Conservation (phyloP, 2,113 vertebrate species). For the Pollachius pollachius region DNA sequence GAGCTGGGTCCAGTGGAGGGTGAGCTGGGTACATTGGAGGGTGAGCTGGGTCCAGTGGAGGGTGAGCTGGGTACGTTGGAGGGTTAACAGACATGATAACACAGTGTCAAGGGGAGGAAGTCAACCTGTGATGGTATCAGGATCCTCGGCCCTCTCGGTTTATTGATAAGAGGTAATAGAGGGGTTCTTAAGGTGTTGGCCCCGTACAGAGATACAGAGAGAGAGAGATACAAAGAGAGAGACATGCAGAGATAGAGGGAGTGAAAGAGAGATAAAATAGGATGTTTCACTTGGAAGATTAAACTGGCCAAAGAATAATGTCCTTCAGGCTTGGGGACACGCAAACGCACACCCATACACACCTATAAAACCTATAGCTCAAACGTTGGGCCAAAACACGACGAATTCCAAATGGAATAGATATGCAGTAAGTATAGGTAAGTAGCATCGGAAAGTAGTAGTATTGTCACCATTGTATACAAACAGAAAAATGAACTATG, state of each 20-base stretch:
- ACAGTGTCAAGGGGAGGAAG: conserved; percentile 17
- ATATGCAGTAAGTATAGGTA: too few relatives aligned
- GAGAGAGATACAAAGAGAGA: conserved; percentile 24
- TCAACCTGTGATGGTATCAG: conserved; percentile 50
- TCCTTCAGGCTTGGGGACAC: conserved; percentile 46
- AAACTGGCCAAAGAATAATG: conserved; percentile 49
- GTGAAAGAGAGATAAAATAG: conserved; percentile 4
- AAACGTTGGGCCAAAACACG: not conserved
- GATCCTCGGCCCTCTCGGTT: conserved; percentile 41
- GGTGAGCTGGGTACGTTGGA: too few relatives aligned
- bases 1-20: too few relatives aligned
- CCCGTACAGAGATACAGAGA: conserved; percentile 25
- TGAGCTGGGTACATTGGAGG: too few relatives aligned
- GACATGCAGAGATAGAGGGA: conserved; percentile 18
- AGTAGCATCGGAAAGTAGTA: too few relatives aligned
- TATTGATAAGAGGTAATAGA: conserved; percentile 47
- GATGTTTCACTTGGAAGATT: conserved; percentile 59
- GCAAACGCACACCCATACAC: conserved; percentile 2
- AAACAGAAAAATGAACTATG: too few relatives aligned
- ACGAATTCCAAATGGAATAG: too few relatives aligned
- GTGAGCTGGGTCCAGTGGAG: too few relatives aligned
- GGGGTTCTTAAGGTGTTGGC: conserved; percentile 30
- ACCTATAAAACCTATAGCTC: conserved; percentile 12
- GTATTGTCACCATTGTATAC: too few relatives aligned
- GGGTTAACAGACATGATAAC: conserved; percentile 40